Percentiles rank a stretch among this genome's conserved stretches.
Conservation (phyloP, 1,140 invertebrate species). For the Nomia melanderi region DNA sequence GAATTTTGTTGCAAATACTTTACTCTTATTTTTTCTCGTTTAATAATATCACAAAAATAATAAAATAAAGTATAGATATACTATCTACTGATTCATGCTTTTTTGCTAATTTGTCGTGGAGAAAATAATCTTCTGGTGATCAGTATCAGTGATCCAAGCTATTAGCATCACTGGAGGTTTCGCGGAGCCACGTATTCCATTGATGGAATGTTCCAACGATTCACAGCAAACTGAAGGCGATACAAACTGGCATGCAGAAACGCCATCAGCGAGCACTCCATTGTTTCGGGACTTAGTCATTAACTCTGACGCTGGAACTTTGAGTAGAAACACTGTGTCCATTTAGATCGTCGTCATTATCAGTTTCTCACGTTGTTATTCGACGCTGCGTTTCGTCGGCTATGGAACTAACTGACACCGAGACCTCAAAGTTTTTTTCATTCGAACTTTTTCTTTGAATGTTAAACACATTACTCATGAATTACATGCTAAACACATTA, state of each 20-base stretch:
- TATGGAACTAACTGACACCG: not conserved
- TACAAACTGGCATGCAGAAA: slow-evolving; percentile 52
- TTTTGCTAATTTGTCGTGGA: no score
- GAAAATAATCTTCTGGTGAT: no score
- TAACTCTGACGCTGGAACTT: slow-evolving; percentile 47
- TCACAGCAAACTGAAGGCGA: slow-evolving; percentile 10
- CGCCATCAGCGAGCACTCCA: slow-evolving; percentile 36
- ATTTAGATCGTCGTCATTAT: slow-evolving; percentile 15
- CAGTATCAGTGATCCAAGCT: not conserved
- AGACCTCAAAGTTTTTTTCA: no score
- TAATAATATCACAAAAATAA: no score
- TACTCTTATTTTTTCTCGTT: no score
- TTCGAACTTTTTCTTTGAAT: no score
- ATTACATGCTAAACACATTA: no score
- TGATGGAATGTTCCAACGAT: slow-evolving; percentile 11
- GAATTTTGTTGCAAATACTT: no score
- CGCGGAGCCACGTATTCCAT: not conserved
- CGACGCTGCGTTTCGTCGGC: not conserved
- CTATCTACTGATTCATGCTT: no score
- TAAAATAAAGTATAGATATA: no score
- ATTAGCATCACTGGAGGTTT: not conserved
- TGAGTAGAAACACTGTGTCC: not conserved
- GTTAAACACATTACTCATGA: no score
- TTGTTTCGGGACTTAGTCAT: slow-evolving; percentile 64
- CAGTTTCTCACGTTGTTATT: not conserved